Conservation (phyloP, 2,113 vertebrate genomes). For the Erythrolamprus reginae region DNA sequence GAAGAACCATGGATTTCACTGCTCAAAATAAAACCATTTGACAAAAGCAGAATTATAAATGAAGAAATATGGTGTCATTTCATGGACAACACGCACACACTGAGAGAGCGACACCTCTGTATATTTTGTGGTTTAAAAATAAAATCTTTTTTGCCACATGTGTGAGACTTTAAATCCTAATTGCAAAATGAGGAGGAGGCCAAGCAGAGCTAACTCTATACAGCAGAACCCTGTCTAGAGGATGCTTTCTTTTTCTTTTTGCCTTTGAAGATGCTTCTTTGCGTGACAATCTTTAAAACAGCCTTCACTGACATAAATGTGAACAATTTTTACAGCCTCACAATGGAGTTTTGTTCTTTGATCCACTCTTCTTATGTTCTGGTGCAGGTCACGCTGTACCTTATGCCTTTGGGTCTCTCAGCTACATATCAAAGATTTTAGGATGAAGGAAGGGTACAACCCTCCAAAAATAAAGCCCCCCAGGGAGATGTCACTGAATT, state of each 20-base stretch:
- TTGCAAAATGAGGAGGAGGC: background rate
- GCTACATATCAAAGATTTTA: background rate
- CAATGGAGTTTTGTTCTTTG: background rate
- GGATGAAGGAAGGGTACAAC: background rate
- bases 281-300: background rate
- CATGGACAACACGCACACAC: background rate
- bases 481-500: background rate
- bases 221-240: background rate
- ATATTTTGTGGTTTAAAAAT: background rate
- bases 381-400: no score
- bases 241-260: background rate
- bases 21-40: background rate
- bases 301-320: background rate
- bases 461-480: background rate
- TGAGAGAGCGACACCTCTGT: background rate
- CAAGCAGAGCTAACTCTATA: background rate
- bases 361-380: background rate
- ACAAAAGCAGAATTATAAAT: background rate
- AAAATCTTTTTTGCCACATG: background rate
- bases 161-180: background rate
- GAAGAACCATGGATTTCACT: background rate
- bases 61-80: background rate
- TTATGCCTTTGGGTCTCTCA: background rate
- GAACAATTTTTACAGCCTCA: background rate
- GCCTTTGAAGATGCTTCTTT: background rate